Base-by-base conservation (phyloP, 2,797 vertebrate genomes). In the Poecilia picta region DNA sequence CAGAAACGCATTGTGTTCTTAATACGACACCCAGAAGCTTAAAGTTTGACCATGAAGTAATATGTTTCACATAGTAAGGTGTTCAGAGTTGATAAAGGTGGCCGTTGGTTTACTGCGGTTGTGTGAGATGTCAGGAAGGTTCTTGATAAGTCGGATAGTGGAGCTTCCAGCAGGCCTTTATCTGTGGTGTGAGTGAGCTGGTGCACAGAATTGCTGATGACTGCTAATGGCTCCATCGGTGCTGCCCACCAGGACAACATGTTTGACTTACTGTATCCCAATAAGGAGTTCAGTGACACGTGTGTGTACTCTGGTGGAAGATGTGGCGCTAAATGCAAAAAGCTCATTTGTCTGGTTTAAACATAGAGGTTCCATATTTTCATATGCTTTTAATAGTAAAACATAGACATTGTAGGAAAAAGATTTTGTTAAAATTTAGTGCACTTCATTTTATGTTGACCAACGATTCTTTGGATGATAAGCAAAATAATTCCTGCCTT, bases 201-300 rank as follows among this genome's bases (percentile, higher is more conserved):
- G 66, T 83, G 78, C 85, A 93, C 80, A 91, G 77, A 87, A 82
- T 87, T 95, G 92, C 94, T 89, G 94, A 93, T 93, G 87, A 90
- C 85, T 80, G 68, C 79, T 87, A 83, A 81, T 76, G 84, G 89
- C 78, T 82, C 55, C 20, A 39, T 53, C 55, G 57, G 43, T 46
- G 33, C 51, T 77, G 71, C 59, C 75, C 73, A 83, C 79, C 70
- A 53, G 16, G 66, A 28, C 18, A 39, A 66, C 75, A 73, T 85
- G 84, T 80, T 82, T 85, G 83, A 85, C 74, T 89, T 79, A 28
- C 68, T 1, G 12, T 68, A 36, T 72, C 39, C 66, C 39, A 25
- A 4, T 78, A 75, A 74, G 55, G 31, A 45, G 71, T 81, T 77
- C 79, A 78, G 83, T 66, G 28, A 66, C 72, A 83, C 45, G 72